Evolutionary conservation across 2,113 vertebrate genomes (phyloP).

Genomic region (Reinhardtius hippoglossoides): DNA sequence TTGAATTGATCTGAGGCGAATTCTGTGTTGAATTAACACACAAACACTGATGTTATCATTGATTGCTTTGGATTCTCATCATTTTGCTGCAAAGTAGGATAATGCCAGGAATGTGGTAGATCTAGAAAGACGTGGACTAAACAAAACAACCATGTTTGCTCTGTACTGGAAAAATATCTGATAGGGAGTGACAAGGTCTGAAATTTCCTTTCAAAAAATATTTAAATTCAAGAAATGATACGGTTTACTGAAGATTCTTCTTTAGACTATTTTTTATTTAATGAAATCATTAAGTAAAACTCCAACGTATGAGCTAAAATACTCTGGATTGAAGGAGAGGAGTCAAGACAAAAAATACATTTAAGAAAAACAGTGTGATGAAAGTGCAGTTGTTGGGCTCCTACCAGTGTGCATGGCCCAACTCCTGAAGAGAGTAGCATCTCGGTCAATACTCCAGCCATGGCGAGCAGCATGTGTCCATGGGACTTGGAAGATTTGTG

Average conservation of each 20-base stretch:
- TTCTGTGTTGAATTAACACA: background rate
- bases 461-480: constrained; percentile 86
- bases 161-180: background rate
- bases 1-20: too few species aligned
- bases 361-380: background rate
- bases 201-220: background rate
- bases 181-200: background rate
- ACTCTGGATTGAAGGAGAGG: background rate
- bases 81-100: background rate
- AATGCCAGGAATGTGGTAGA: constrained; percentile 35
- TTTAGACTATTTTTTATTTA: background rate
- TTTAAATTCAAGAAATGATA: background rate
- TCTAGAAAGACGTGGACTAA: background rate
- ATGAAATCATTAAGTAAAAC: background rate
- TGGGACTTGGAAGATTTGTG: constrained; percentile 84
- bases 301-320: background rate
- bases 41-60: background rate
- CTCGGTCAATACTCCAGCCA: constrained; percentile 84
- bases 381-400: background rate
- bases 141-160: background rate
- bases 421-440: constrained; percentile 85
- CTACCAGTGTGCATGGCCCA: constrained; percentile 86
- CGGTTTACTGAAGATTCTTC: background rate
- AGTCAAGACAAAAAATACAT: background rate
- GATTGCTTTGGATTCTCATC: background rate